These are phyloP conservation scores for Eupithecia subumbrata DNA, from an alignment of 2,888 invertebrate genomes.

Conservation along the genomic window DNA sequence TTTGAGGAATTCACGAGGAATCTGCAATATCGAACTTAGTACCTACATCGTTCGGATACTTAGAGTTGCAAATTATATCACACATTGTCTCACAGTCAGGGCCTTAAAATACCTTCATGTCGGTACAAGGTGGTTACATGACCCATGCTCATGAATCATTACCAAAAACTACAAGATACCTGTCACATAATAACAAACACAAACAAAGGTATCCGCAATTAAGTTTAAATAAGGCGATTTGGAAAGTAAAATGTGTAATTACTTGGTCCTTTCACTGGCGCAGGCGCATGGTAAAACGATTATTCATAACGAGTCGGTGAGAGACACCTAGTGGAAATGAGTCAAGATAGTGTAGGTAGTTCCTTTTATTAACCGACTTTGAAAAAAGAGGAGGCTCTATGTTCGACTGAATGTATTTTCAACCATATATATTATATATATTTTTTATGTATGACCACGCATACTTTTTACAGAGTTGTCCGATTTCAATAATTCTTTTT, in stretches of 20 bases:
- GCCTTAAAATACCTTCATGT: background rate
- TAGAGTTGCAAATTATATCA: background rate
- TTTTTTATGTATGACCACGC: no score
- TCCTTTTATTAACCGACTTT: background rate
- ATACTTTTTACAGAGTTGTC: no score
- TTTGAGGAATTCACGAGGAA: background rate
- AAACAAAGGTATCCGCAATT: conserved; percentile 34
- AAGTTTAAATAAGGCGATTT: conserved; percentile 40
- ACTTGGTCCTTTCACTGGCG: conserved; percentile 40
- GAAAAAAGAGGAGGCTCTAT: no score
- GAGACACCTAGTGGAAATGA: conserved; percentile 2
- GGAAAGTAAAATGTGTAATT: conserved; percentile 43
- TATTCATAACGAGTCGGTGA: conserved; percentile 37
- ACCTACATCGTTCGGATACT: background rate
- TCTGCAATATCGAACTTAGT: background rate
- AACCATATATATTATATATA: no score
- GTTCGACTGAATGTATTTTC: no score
- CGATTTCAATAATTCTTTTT: no score
- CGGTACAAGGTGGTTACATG: conserved; percentile 19
- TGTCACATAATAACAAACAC: conserved; percentile 33
- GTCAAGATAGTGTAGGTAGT: conserved; percentile 13
- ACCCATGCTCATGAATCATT: conserved; percentile 24
- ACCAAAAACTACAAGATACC: conserved; percentile 23
- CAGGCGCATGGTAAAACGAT: conserved; percentile 38
- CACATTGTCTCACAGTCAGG: background rate